Evolutionary conservation across 2,888 invertebrate species (phyloP).

Genomic region (Entomobrya multifasciata): DNA sequence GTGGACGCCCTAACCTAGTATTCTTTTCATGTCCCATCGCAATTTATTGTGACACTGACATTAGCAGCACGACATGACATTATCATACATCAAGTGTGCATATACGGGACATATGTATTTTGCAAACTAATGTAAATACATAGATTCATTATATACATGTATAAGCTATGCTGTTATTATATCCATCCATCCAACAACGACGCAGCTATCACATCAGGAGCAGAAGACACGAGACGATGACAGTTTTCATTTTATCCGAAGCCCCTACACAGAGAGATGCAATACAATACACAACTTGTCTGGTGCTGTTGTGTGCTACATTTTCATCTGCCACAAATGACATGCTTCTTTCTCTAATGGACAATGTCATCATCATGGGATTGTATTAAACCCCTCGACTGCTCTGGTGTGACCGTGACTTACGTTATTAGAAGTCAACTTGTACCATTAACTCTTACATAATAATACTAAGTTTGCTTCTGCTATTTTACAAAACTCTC

Average conservation of each 20-base stretch:
- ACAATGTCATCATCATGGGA: background rate
- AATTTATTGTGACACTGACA: slow-evolving; percentile 68
- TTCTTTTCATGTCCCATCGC: slow-evolving; percentile 65
- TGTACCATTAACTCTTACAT: background rate
- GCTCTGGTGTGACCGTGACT: background rate
- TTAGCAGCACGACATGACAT: slow-evolving; percentile 60
- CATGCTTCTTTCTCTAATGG: background rate
- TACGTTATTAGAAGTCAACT: background rate
- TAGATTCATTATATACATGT: background rate
- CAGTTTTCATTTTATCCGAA: background rate
- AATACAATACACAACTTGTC: background rate
- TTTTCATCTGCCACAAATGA: slow-evolving; percentile 24
- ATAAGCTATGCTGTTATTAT: background rate
- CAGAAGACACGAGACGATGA: slow-evolving; percentile 21
- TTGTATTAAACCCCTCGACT: background rate
- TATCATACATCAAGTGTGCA: slow-evolving; percentile 54
- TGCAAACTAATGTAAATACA: background rate
- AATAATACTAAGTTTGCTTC: too few species aligned
- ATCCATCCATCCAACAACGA: background rate
- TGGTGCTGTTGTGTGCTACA: background rate
- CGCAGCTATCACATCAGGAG: background rate
- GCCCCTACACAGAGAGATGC: background rate
- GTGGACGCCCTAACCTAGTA: slow-evolving; percentile 43
- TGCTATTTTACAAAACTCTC: background rate
- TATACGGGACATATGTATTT: slow-evolving; percentile 10